phyloP scores from a whole-genome alignment of 2,888 invertebrate genomes.

The Beris morrisii region DNA sequence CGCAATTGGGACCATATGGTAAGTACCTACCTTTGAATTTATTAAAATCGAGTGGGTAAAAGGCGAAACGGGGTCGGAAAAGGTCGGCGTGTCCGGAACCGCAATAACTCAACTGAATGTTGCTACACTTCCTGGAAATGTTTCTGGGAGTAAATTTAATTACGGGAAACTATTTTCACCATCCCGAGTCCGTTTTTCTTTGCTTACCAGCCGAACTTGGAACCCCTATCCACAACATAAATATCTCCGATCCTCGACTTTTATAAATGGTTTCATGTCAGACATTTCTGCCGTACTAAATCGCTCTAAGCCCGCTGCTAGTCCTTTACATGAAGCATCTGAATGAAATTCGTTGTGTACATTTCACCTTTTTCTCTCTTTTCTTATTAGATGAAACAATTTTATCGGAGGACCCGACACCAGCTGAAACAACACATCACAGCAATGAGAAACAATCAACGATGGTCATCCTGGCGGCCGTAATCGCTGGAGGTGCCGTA shows the following conservation, averaged over 20 bases:
- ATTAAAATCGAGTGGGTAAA: too few relatives aligned
- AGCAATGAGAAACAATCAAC: constrained; percentile 54
- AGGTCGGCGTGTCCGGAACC: too few relatives aligned
- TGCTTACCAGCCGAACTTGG: background rate
- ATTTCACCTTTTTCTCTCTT: constrained; percentile 17
- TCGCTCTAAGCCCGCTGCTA: background rate
- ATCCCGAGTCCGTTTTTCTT: too few relatives aligned
- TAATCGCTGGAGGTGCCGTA: constrained; percentile 56
- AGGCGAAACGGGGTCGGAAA: too few relatives aligned
- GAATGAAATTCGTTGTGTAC: constrained; percentile 10
- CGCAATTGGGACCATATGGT: constrained; percentile 57
- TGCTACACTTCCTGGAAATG: too few relatives aligned
- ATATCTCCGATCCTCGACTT: background rate
- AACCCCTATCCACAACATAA: background rate
- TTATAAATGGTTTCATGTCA: constrained; percentile 14
- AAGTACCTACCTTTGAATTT: constrained; percentile 40
- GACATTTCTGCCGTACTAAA: background rate
- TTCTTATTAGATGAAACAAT: constrained; percentile 53
- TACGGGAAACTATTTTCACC: too few relatives aligned
- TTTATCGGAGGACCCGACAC: constrained; percentile 57
- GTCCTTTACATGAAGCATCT: background rate
- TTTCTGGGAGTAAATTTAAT: too few relatives aligned
- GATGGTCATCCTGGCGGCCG: constrained; percentile 55
- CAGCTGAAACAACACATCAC: constrained; percentile 57
- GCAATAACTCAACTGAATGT: too few relatives aligned